Evolutionary conservation across 2,113 vertebrate species (phyloP), one percentile per base, ranked within the genome.

Genomic region (Alethe castanea): DNA sequence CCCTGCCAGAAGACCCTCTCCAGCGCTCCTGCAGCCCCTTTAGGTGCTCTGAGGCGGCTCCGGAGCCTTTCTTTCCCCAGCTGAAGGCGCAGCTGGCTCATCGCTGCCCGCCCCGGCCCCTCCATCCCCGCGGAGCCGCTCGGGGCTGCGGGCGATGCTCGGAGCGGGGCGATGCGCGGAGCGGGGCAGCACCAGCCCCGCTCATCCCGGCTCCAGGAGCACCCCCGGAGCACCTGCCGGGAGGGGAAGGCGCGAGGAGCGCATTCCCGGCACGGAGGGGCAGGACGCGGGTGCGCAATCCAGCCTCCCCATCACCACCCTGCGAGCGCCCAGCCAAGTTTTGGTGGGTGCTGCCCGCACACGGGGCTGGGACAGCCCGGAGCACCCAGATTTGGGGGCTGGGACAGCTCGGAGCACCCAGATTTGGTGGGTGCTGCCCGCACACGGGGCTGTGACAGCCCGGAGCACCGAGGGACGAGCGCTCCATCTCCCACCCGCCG

Each of bases 41-140:
- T 2, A 8, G 17, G 47, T 54, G 7, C 62, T 26, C 60, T 4
- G 1, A 5, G 53, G 13, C 12, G 0, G 1, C 69, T 50, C 0
- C 8, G 53, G 45, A 61, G 16, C 86, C 12, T 19, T 29, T 33
- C n/a, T 33, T n/a, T 33, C 7, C 20, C 19, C 78, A 14, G 53
- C 19, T 10, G 69, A 9, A 10, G 2, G 44, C 11, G 8, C 18
- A 29, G 36, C 67, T 10, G 33, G 28, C 53, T 12, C 60, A 33
- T 11, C 67, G 52, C 66, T 1, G 59, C 59, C 50, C 11, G 24
- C 22, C 52, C 25, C 42, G 20, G 5, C 14, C 52, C 33, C 66
- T 40, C 45, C 52, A 70, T 48, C 50, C 84, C 19, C 24, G 26
- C 67, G 4, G 29, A 23, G 42, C 73, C 10, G 53, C 69, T 65